Percentiles rank a stretch among this genome's conserved stretches.
phyloP scores from a whole-genome alignment of 1,140 invertebrate genomes.

The Hyposmocoma kahamanoa region DNA sequence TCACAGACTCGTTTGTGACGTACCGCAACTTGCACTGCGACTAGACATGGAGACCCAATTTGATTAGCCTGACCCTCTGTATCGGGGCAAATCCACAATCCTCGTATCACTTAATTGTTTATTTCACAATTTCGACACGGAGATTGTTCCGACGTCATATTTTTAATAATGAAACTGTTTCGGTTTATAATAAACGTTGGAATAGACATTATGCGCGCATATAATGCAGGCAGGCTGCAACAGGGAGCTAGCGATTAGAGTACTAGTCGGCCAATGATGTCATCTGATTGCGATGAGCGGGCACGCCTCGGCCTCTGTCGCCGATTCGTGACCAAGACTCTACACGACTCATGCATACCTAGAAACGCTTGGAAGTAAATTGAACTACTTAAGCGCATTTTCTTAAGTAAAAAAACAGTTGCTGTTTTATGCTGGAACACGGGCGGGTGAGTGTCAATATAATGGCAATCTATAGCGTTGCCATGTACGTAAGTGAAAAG shows the following conservation, averaged over 20 bases:
- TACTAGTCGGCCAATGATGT: conserved; percentile 35
- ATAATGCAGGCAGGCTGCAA: conserved; percentile 5
- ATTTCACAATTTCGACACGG: too few relatives aligned
- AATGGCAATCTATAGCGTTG: too few relatives aligned
- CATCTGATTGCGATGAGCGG: conserved; percentile 44
- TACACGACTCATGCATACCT: conserved; percentile 26
- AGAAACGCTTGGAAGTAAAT: conserved; percentile 27
- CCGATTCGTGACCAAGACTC: conserved; percentile 38
- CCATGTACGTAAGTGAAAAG: too few relatives aligned
- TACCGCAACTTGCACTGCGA: conserved; percentile 27
- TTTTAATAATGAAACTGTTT: too few relatives aligned
- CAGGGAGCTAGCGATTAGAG: conserved; percentile 14
- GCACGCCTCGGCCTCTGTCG: conserved; percentile 28
- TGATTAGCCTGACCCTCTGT: conserved; percentile 23
- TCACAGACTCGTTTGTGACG: conserved; percentile 49
- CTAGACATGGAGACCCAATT: neutral
- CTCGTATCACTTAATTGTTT: too few relatives aligned
- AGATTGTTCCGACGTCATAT: too few relatives aligned
- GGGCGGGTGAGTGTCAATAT: neutral
- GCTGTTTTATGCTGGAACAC: conserved; percentile 18
- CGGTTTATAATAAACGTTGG: too few relatives aligned
- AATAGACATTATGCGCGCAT: conserved; percentile 7
- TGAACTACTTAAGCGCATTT: conserved; percentile 27
- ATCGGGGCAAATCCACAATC: too few relatives aligned
- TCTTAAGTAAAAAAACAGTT: conserved; percentile 7